A percentile compares a stretch with the other conserved stretches of the same genome.
Conservation (phyloP, 2,888 invertebrate genomes). For the Synanthedon formicaeformis region DNA sequence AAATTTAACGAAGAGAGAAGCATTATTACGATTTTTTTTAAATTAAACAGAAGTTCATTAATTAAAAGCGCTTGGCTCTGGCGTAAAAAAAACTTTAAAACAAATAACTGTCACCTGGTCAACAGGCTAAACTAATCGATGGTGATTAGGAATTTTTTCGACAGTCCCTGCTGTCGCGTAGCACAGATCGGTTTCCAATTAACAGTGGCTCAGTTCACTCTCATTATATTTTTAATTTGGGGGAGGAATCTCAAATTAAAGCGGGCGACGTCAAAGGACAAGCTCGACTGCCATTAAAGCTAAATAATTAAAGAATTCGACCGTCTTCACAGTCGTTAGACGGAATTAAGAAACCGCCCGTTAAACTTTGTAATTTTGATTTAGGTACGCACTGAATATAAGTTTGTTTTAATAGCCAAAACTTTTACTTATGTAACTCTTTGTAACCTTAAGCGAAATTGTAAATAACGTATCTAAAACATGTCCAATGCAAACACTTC, state of each 20-base stretch:
- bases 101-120: neutral
- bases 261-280: conserved; percentile 66
- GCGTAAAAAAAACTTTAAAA: conserved; percentile 10
- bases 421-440: neutral
- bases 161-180: conserved; percentile 20
- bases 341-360: conserved; percentile 53
- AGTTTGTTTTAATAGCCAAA: neutral
- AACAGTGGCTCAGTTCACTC: conserved; percentile 59
- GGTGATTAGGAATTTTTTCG: neutral
- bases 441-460: neutral
- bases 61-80: neutral
- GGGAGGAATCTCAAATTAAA: conserved; percentile 67
- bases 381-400: conserved; percentile 13
- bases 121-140: conserved; percentile 6
- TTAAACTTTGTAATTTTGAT: conserved; percentile 54
- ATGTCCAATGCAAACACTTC: neutral
- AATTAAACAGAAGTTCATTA: too few species aligned
- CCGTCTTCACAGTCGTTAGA: conserved; percentile 61
- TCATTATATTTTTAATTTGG: conserved; percentile 72
- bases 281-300: conserved; percentile 61
- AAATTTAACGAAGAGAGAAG: too few species aligned
- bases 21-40: too few species aligned
- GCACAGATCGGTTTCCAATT: conserved; percentile 68
- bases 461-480: neutral
- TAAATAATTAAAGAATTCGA: conserved; percentile 70